Conservation (phyloP, 2,888 invertebrate genomes). For the Schizaphis graminum region DNA sequence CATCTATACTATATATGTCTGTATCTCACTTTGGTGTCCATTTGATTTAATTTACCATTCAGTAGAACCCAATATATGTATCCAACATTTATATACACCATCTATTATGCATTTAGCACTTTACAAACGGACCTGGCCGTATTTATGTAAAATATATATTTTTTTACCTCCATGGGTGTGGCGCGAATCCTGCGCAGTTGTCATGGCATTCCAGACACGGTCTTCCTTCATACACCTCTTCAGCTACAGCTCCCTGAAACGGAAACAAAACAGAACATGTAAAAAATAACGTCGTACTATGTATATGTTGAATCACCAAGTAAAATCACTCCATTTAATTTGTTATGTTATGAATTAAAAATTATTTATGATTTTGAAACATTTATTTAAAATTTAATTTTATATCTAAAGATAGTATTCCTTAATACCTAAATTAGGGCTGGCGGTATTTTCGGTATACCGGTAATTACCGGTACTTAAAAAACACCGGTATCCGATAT, state of each 20-base stretch:
- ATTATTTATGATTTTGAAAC: background rate
- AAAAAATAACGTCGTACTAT: background rate
- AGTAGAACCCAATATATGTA: background rate
- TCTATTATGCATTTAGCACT: background rate
- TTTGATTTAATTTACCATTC: background rate
- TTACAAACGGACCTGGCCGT: background rate
- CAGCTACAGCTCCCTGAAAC: conserved; percentile 86
- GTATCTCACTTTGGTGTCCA: background rate
- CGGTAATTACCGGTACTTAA: too few relatives aligned
- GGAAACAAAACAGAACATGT: conserved; percentile 67
- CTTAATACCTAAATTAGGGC: too few relatives aligned
- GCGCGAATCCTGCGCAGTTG: conserved; percentile 84
- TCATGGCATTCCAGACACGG: conserved; percentile 87
- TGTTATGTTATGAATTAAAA: background rate
- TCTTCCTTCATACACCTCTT: conserved; percentile 88
- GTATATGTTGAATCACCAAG: background rate
- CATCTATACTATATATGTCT: background rate
- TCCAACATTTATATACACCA: background rate
- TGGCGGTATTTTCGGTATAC: too few relatives aligned
- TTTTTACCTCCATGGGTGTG: conserved; percentile 86
- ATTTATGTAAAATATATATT: background rate
- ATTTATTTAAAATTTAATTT: background rate
- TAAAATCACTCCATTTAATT: background rate
- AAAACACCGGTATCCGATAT: too few relatives aligned
- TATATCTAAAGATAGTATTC: background rate